Evolutionary conservation across 2,113 vertebrate species (phyloP).

Genomic region (Larimichthys crocea): DNA sequence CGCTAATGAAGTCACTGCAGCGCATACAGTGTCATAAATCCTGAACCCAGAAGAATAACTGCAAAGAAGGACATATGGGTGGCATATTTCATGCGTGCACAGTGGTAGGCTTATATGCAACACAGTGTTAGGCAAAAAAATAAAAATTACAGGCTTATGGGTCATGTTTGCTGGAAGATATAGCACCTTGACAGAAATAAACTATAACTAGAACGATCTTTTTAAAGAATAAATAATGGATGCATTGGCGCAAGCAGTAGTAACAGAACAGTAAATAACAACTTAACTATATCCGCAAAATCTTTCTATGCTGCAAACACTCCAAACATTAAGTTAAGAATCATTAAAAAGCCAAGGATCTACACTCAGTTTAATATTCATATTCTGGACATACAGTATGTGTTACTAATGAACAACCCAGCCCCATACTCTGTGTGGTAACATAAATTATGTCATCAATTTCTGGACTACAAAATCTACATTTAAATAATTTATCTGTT

Average conservation of each 20-base stretch:
- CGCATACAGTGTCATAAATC: constrained; percentile 38
- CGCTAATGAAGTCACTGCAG: constrained; percentile 57
- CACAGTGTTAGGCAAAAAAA: neutral
- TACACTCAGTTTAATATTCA: constrained; percentile 29
- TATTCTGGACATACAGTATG: constrained; percentile 17
- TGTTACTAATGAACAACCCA: constrained; percentile 36
- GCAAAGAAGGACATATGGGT: neutral
- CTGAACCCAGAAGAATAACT: neutral
- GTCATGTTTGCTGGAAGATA: neutral
- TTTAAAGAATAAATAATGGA: constrained; percentile 9
- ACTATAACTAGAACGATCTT: neutral
- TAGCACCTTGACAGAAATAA: neutral
- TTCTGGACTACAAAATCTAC: constrained; percentile 67
- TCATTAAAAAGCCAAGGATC: constrained; percentile 17
- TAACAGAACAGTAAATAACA: neutral
- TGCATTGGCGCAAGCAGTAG: neutral
- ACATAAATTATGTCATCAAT: constrained; percentile 70
- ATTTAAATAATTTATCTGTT: constrained; percentile 77
- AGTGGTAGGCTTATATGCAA: neutral
- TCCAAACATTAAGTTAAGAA: neutral
- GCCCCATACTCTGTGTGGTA: constrained; percentile 27
- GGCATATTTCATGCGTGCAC: neutral
- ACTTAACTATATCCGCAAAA: constrained; percentile 3
- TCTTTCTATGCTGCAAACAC: neutral
- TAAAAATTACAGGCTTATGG: neutral